phyloP scores from a whole-genome alignment of 2,797 vertebrate species.

The Halcyon smyrnensis region DNA sequence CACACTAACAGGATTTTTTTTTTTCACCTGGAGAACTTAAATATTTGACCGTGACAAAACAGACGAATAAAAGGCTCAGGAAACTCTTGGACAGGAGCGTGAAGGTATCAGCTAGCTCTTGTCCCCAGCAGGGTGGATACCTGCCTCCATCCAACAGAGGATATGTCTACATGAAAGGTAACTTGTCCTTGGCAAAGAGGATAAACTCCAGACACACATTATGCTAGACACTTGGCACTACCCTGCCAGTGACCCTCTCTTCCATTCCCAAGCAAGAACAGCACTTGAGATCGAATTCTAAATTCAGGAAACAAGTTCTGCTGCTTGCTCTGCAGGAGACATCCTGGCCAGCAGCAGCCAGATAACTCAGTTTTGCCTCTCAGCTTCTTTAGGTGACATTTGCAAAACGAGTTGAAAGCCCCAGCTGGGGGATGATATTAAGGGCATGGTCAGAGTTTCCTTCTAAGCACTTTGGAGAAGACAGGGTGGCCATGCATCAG shows the following conservation, averaged over 20 bases:
- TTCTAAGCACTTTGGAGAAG: not conserved
- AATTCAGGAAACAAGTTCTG: not conserved
- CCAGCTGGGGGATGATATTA: not conserved
- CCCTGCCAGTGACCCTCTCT: not conserved
- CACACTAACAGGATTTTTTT: not conserved
- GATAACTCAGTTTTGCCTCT: not conserved
- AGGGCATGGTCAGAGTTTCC: not conserved
- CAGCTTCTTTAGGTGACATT: not conserved
- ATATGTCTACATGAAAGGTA: fast-evolving
- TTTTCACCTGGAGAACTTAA: not conserved
- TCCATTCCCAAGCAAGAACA: not conserved
- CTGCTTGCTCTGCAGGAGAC: not conserved
- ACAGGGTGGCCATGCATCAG: not conserved
- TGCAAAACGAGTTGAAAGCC: not conserved
- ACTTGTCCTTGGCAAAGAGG: not conserved
- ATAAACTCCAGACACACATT: not conserved
- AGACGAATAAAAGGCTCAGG: not conserved
- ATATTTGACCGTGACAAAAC: not conserved
- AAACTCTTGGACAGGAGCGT: not conserved
- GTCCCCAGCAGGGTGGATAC: not conserved
- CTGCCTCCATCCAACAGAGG: not conserved
- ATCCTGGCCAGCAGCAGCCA: not conserved
- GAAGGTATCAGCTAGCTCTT: fast-evolving
- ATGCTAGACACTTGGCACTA: not conserved
- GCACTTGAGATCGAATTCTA: not conserved